These are phyloP conservation scores for Girardinus metallicus DNA, from an alignment of 2,797 vertebrate species.

Conservation along the genomic window DNA sequence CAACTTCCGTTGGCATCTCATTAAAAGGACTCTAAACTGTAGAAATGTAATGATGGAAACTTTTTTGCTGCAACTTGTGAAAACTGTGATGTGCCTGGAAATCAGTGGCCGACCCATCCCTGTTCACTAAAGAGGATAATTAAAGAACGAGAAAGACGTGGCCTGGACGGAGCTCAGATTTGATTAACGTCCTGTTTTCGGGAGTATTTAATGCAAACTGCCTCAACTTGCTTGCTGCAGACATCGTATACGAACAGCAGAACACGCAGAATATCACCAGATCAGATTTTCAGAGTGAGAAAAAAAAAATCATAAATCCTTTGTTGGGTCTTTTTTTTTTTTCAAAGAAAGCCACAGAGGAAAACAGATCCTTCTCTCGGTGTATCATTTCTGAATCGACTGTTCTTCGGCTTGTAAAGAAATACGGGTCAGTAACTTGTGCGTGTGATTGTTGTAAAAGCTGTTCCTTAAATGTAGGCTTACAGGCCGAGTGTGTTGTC, in stretches of 20 bases:
- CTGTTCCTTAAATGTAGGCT: constrained; percentile 44
- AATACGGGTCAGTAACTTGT: constrained; percentile 53
- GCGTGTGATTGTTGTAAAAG: constrained; percentile 57
- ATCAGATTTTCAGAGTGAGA: constrained; percentile 74
- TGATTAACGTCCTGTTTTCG: constrained; percentile 20
- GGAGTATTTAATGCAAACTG: constrained; percentile 25
- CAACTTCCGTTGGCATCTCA: neutral
- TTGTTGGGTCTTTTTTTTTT: constrained; percentile 72
- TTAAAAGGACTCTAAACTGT: neutral
- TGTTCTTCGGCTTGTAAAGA: constrained; percentile 59
- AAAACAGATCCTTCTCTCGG: constrained; percentile 73
- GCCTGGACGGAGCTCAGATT: constrained; percentile 15
- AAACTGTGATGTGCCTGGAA: neutral
- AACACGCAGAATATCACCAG: constrained; percentile 71
- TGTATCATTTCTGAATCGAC: constrained; percentile 74
- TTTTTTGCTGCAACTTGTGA: neutral
- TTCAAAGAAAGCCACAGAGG: constrained; percentile 71
- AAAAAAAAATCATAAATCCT: constrained; percentile 72
- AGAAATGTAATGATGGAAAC: neutral
- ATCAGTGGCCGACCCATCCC: neutral
- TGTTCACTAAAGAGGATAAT: neutral
- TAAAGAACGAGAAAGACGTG: neutral
- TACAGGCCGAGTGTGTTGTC: constrained; percentile 44
- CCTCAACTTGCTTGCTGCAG: constrained; percentile 31
- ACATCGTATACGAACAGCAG: constrained; percentile 26